Percentiles rank a stretch among this genome's conserved stretches.
Evolutionary conservation across 1,140 invertebrate species (phyloP).

Genomic region (Nasonia giraulti): DNA sequence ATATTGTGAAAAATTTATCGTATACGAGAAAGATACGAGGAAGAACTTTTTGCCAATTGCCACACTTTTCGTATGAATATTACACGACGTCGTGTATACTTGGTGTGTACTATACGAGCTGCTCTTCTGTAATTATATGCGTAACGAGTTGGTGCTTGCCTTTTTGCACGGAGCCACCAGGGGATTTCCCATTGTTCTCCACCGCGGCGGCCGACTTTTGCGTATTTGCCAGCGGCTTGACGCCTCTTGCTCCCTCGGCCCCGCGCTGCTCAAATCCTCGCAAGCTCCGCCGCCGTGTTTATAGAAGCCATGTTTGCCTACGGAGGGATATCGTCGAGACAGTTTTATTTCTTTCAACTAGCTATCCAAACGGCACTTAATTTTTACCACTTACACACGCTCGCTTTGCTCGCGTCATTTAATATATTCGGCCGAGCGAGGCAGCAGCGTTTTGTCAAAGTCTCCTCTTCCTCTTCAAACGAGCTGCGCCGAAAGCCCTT

Average conservation of each 20-base stretch:
- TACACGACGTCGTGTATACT: neutral
- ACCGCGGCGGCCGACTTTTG: neutral
- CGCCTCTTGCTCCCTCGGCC: neutral
- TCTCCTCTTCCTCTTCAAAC: neutral
- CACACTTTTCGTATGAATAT: slow-evolving; percentile 37
- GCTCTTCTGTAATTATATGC: neutral
- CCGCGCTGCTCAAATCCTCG: too few relatives aligned
- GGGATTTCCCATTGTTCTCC: neutral
- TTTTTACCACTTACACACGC: too few relatives aligned
- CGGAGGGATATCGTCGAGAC: too few relatives aligned
- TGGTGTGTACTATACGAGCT: neutral
- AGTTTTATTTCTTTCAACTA: neutral
- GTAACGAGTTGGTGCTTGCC: neutral
- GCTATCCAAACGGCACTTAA: too few relatives aligned
- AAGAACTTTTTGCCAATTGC: neutral
- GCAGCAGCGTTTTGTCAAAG: neutral
- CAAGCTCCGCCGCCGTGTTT: neutral
- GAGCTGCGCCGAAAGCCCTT: neutral
- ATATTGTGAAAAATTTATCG: neutral
- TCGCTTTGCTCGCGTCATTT: neutral
- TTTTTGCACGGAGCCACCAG: neutral
- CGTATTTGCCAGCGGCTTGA: neutral
- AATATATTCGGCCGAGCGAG: neutral
- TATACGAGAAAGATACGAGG: neutral
- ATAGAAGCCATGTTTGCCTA: neutral